Evolutionary conservation across 2,113 vertebrate species (phyloP), one percentile per base, ranked within the genome.

Genomic region (Platycercus adscitus): DNA sequence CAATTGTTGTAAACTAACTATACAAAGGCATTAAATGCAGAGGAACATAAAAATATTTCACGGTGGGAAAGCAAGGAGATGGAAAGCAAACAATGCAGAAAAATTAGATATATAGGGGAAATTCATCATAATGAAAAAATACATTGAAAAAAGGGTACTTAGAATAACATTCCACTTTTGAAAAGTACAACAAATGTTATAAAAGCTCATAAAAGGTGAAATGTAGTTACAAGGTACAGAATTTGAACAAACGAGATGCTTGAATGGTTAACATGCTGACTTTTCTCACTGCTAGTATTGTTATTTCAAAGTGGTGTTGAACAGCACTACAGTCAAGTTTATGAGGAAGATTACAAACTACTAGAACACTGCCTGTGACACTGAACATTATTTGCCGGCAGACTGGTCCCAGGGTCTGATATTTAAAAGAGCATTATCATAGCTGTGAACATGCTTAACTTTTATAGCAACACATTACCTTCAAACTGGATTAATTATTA

Each of bases 401-500:
- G 93, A 91, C 68, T 97, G 41, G 81, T 95, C 81, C 82, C 86
- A 93, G 85, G 71, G 58, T 93, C 73, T 93, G 53, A 89, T 94
- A 97, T 97, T 96, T 71, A 94, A 95, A 95, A 79, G 41, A 93
- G 29, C 29, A 91, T 95, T 97, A 94, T 69, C 90, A 88, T 87
- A 95, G 56, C 87, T 97, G 60, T 95, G 96, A 97, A 95, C 37
- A 91, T 89, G 75, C 71, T 97, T 97, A 91, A 96, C 97, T 97
- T 97, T 97, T 96, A 91, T 84, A 88, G 55, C 93, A 97, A 90
- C 66, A 87, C 77, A 88, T 76, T 92, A 43, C 81, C 66, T 96
- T 97, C 78, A 97, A 97, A 96, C 75, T 56, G 56, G 86, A 95
- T 95, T 97, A 96, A 96, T 97, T 97, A 77, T 81, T 97, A 93